These are phyloP conservation scores for Steinernema khuongi DNA, from an alignment of 1,140 invertebrate genomes.

Conservation along the genomic window DNA sequence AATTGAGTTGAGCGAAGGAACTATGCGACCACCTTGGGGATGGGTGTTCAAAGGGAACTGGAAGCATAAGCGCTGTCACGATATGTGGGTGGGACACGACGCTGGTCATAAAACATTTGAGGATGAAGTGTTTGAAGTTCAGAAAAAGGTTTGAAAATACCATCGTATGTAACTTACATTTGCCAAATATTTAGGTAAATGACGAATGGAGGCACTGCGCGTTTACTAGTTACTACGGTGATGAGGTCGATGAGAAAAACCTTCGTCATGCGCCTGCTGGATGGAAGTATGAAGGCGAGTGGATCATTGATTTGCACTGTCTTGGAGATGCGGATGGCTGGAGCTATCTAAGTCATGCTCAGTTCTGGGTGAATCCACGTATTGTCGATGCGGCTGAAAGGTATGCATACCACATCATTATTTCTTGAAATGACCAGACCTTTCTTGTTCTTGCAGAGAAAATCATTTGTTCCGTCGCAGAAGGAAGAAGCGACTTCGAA, in stretches of 20 bases:
- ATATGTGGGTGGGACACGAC: constrained; percentile 47
- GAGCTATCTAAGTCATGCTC: constrained; percentile 35
- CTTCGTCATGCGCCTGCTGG: constrained; percentile 32
- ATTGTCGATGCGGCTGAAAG: constrained; percentile 29
- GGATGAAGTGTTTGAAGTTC: constrained; percentile 45
- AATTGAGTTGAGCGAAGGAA: constrained; percentile 29
- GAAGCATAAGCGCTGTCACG: constrained; percentile 41
- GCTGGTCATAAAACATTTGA: constrained; percentile 35
- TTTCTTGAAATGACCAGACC: background rate
- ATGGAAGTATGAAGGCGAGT: constrained; percentile 32
- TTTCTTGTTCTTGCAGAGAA: constrained; percentile 21
- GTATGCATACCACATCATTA: background rate
- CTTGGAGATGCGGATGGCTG: constrained; percentile 45
- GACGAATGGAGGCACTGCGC: constrained; percentile 31
- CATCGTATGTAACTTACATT: background rate
- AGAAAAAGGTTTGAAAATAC: constrained; percentile 27
- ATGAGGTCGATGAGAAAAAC: constrained; percentile 17
- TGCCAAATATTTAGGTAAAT: background rate
- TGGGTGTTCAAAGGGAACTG: constrained; percentile 44
- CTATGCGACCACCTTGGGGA: constrained; percentile 32
- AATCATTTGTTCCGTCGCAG: constrained; percentile 29
- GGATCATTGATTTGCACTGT: constrained; percentile 37
- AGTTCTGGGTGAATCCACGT: constrained; percentile 32
- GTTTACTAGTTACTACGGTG: constrained; percentile 38
- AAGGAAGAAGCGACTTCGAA: constrained; percentile 23